Evolutionary conservation across 2,888 invertebrate genomes (phyloP), one percentile per base, ranked within the genome.

Genomic region (Drosophila nr. perissopoda): DNA sequence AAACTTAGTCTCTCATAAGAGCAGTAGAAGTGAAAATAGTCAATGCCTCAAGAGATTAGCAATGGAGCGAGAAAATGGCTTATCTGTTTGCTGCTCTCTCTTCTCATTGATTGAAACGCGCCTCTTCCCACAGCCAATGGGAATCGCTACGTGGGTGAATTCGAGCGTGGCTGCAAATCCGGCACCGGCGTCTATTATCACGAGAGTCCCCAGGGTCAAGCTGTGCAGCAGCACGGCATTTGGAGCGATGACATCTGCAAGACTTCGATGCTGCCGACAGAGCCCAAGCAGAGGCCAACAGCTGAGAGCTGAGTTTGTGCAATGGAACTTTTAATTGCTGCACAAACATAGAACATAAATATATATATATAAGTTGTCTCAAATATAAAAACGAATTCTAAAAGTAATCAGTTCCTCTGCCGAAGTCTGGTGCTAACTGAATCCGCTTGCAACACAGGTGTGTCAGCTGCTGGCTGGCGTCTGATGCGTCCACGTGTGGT

Each of bases 141-240:
- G 1, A 92, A 92, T 78, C 91, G 93, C 27, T 93, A 91, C 79
- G 93, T 93, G 66, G 93, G 93, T 11, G 77, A 86, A 38, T 93
- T 92, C 58, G 81, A 87, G 25, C 65, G 74, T 11, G 93, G 92
- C n/a, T 70, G 82, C 67, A 93, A 93, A 53, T 91, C 90, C 52
- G 93, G 93, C 6, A 81, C 88, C 34, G 93, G 93, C 6, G 83
- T 91, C 46, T 93, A 79, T 46, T 89, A 91, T 61, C 93, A 93
- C 57, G 74, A 70, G 18, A 3, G 66, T 57, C 54, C 74, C 21
- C 88, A 85, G 1, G 92, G 91, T 1, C 90, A 89, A 52, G 69
- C 64, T 18, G 53, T 91, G 34, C 91, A 91, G 69, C 92, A 93
- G 72, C 91, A 91, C 29, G 93, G 93, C 48, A 78, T 91, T 49